Conservation (phyloP, 2,888 invertebrate genomes). For the Drosophila anceps region DNA sequence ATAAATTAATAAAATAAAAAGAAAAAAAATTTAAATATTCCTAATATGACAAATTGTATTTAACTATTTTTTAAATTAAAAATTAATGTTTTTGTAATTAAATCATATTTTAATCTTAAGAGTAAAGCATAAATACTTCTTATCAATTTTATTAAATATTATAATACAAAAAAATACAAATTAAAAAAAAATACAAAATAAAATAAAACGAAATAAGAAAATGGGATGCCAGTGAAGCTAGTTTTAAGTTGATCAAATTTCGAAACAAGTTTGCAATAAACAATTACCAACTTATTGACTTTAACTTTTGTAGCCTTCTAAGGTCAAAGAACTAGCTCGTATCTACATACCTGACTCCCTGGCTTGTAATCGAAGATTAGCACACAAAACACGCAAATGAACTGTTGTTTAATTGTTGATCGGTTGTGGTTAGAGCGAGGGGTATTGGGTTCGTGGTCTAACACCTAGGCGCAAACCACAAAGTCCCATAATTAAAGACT, state of each 20-base stretch:
- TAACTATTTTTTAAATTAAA: too few species aligned
- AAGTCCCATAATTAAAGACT: slow-evolving; percentile 48
- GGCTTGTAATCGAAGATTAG: slow-evolving; percentile 27
- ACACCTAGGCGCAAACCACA: slow-evolving; percentile 58
- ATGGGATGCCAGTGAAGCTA: not conserved
- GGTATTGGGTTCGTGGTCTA: slow-evolving; percentile 52
- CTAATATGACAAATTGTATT: too few species aligned
- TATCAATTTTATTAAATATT: too few species aligned
- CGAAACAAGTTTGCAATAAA: not conserved
- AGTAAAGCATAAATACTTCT: too few species aligned
- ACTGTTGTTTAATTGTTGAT: slow-evolving; percentile 48
- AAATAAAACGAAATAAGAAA: too few species aligned
- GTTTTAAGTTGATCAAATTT: not conserved
- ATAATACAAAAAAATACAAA: not conserved
- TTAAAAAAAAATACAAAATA: not conserved
- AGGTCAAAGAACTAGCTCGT: not conserved
- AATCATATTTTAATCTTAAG: too few species aligned
- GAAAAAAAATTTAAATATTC: too few species aligned
- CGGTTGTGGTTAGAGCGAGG: slow-evolving; percentile 47
- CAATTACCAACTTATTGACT: not conserved
- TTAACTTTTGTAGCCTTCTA: not conserved
- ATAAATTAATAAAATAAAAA: too few species aligned
- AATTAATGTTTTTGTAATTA: too few species aligned
- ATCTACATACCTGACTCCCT: not conserved
- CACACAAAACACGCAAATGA: slow-evolving; percentile 35